phyloP scores from a whole-genome alignment of 2,888 invertebrate species.

The Neuroscelio doddi region DNA sequence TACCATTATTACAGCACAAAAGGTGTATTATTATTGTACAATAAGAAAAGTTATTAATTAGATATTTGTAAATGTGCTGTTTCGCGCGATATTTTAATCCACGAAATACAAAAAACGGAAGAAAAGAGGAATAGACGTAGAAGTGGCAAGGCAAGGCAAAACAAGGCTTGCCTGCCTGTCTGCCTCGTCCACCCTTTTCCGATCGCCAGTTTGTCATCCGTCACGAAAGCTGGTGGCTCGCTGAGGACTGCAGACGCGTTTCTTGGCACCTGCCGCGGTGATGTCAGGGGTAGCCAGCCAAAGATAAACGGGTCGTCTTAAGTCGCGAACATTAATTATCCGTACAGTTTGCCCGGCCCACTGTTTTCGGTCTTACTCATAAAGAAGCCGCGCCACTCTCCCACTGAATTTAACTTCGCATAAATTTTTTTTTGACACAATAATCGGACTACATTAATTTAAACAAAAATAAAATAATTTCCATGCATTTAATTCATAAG shows the following conservation, averaged over 20 bases:
- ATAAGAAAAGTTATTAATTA: no score
- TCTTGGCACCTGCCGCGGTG: slow-evolving; percentile 36
- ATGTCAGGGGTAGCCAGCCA: slow-evolving; percentile 46
- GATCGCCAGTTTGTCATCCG: slow-evolving; percentile 68
- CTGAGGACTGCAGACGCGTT: slow-evolving; percentile 1
- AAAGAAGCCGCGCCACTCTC: slow-evolving; percentile 33
- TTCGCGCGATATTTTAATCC: slow-evolving; percentile 6
- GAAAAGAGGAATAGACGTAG: slow-evolving; percentile 19
- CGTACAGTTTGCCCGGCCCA: slow-evolving; percentile 38
- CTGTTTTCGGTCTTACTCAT: slow-evolving; percentile 22
- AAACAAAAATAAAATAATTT: no score
- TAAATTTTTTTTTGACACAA: no score
- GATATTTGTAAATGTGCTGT: no score
- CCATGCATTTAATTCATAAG: no score
- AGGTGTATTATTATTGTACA: no score
- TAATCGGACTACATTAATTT: no score
- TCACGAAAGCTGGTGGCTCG: slow-evolving; percentile 46
- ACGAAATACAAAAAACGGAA: slow-evolving; percentile 12
- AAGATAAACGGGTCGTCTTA: slow-evolving; percentile 57
- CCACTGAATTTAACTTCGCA: slow-evolving; percentile 18
- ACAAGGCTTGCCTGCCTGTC: slow-evolving; percentile 39
- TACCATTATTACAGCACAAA: no score
- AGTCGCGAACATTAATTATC: slow-evolving; percentile 58
- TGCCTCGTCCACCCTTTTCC: slow-evolving; percentile 70
- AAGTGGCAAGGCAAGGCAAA: slow-evolving; percentile 20